Percentiles rank a stretch among this genome's conserved stretches.
Conservation (phyloP, 2,888 invertebrate genomes). For the Ectropis crepuscularia region DNA sequence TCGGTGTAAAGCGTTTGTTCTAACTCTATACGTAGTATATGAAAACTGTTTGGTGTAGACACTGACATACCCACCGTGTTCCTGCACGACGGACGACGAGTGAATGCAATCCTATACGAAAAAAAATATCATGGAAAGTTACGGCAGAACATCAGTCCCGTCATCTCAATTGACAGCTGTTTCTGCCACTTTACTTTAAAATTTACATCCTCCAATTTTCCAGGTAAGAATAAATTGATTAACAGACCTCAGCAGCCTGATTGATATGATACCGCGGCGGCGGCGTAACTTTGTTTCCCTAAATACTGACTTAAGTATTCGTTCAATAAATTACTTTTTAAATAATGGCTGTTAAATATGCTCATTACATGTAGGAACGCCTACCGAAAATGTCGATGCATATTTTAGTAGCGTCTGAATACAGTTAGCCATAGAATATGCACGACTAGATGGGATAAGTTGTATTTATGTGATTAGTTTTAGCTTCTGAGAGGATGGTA, state of each 20-base stretch:
- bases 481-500: constrained; percentile 27
- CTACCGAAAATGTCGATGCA: constrained; percentile 74
- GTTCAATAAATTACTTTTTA: constrained; percentile 66
- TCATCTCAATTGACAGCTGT: no score
- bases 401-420: constrained; percentile 70
- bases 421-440: constrained; percentile 63
- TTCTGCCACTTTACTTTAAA: background rate
- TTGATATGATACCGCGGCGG: constrained; percentile 21
- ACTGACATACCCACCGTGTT: no score
- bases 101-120: no score
- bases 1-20: no score
- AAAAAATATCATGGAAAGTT: no score
- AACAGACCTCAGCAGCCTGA: constrained; percentile 11
- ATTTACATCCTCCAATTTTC: background rate
- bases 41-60: no score
- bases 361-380: constrained; percentile 74
- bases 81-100: no score
- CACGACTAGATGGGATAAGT: constrained; percentile 15
- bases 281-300: constrained; percentile 24
- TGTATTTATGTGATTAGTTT: background rate
- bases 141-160: no score
- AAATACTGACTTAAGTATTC: constrained; percentile 30
- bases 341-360: constrained; percentile 69
- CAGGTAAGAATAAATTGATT: constrained; percentile 13
- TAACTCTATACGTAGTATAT: no score